A percentile compares a stretch with the other conserved stretches of the same genome.
phyloP scores from a whole-genome alignment of 1,140 invertebrate species.

The Thalassaphorura encarpata region DNA sequence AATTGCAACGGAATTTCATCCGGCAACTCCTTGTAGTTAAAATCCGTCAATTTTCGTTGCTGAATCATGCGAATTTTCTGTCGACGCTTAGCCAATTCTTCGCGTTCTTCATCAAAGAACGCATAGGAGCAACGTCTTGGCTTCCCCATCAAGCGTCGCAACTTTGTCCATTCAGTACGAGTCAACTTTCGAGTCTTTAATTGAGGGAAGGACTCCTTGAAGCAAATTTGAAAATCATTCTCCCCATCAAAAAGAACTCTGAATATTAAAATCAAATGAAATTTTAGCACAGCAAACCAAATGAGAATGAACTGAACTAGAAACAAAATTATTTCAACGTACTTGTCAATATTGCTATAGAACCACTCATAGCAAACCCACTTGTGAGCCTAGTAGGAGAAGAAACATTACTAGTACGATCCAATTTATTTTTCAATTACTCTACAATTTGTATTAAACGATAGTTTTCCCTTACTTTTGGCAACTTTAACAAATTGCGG shows the following conservation, averaged over 20 bases:
- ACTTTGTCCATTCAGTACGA: conserved; percentile 89
- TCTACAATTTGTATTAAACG: too few species aligned
- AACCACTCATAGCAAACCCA: conserved; percentile 99
- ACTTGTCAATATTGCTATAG: conserved; percentile 93
- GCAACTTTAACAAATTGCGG: conserved; percentile 91
- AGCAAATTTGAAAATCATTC: conserved; percentile 91
- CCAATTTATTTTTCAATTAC: too few species aligned
- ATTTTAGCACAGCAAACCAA: conserved; percentile 7
- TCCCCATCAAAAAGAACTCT: conserved; percentile 88
- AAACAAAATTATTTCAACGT: conserved; percentile 35
- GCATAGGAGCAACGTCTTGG: conserved; percentile 82
- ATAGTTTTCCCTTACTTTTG: too few species aligned
- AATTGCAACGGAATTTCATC: conserved; percentile 91
- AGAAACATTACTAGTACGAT: too few species aligned
- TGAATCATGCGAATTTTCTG: conserved; percentile 88
- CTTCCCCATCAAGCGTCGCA: conserved; percentile 92
- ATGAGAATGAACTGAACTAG: conserved; percentile 1
- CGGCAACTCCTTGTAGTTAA: conserved; percentile 79
- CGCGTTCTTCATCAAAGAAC: conserved; percentile 91
- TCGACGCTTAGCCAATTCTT: conserved; percentile 77
- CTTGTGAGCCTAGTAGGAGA: too few species aligned
- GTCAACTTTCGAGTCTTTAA: conserved; percentile 75
- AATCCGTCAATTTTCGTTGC: conserved; percentile 78
- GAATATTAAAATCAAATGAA: conserved; percentile 29
- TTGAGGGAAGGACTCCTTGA: conserved; percentile 89